These are phyloP conservation scores for Lagocephalus sceleratus DNA, from an alignment of 2,797 vertebrate genomes.

Conservation along the genomic window DNA sequence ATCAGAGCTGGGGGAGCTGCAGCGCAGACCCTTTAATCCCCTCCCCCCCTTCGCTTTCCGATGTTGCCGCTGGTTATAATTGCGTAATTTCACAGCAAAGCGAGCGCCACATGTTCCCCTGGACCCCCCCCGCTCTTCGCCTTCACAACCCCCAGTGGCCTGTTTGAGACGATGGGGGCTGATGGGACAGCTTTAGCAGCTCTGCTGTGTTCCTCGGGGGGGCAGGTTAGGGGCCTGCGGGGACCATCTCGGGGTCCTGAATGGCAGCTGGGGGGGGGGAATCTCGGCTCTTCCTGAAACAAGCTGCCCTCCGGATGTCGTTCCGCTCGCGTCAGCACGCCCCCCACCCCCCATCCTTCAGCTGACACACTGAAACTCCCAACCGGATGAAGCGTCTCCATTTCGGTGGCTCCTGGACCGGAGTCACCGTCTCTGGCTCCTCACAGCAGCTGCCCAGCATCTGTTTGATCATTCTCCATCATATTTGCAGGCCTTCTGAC, in stretches of 20 bases:
- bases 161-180: conserved; percentile 6
- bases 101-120: conserved; percentile 6
- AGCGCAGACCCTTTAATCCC: conserved; percentile 13
- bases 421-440: too few species aligned
- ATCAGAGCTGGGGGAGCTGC: conserved; percentile 24
- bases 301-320: conserved; percentile 6
- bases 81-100: neutral
- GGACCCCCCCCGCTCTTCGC: conserved; percentile 1
- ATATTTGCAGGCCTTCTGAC: too few species aligned
- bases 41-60: conserved; percentile 2
- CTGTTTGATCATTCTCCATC: too few species aligned
- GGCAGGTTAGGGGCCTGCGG: conserved; percentile 6
- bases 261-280: conserved; percentile 13
- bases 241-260: conserved; percentile 12
- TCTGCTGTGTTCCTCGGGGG: conserved; percentile 10
- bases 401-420: too few species aligned
- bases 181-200: conserved; percentile 3
- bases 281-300: conserved; percentile 13
- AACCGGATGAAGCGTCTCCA: neutral
- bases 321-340: conserved; percentile 25
- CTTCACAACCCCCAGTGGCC: conserved; percentile 3
- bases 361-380: neutral
- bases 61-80: neutral
- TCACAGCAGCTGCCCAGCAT: too few species aligned
- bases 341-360: neutral